Evolutionary conservation across 2,113 vertebrate species (phyloP), one percentile per base, ranked within the genome.

Genomic region (Lasiurus cinereus): DNA sequence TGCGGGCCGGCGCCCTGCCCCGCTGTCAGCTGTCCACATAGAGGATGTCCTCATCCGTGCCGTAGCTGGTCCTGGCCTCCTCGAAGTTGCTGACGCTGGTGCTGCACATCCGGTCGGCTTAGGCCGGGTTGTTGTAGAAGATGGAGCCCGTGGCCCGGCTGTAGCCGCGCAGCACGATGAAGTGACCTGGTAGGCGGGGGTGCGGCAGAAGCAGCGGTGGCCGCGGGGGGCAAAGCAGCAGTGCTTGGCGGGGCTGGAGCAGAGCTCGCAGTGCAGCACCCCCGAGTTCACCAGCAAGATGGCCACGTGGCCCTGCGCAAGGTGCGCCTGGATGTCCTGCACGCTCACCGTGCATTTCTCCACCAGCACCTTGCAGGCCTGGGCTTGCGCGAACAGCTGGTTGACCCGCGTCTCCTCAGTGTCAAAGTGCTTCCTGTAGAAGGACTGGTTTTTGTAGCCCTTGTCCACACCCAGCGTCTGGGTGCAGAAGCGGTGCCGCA

Each of bases 81-180:
- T 52, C 50, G 50, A 52, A 52, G 50, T 52, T 52, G 50, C 50
- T 16, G 50, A 52, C 14, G 50, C 50, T 52, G 50, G 50, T 52
- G 50, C 50, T 52, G 50, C 50, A 52, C 50, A 52, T 50, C 50
- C 50, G 98, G 98, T 99, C 99, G 21, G 99, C 99, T 31, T 99
- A 99, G 12, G 99, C 99, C 19, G 99, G 99, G 96, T 99, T 99
- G 98, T 99, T 99, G 98, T 99, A 99, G 97, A 99, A 99, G 96
- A 99, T 98, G 83, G 98, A 98, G 97, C 99, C 98, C 1, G 99
- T 98, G 90, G 98, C 98, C 96, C 98, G 98, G 98, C 99, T 99
- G 98, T 99, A 99, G 97, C 99, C 99, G 12, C 99, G 99, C 83
- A 99, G 98, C 19, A 99, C 99, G 33, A 99, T 99, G 97, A 99